Evolutionary conservation across 1,140 invertebrate genomes (phyloP), one percentile per base, ranked within the genome.

Genomic region (Bombus ignitus): DNA sequence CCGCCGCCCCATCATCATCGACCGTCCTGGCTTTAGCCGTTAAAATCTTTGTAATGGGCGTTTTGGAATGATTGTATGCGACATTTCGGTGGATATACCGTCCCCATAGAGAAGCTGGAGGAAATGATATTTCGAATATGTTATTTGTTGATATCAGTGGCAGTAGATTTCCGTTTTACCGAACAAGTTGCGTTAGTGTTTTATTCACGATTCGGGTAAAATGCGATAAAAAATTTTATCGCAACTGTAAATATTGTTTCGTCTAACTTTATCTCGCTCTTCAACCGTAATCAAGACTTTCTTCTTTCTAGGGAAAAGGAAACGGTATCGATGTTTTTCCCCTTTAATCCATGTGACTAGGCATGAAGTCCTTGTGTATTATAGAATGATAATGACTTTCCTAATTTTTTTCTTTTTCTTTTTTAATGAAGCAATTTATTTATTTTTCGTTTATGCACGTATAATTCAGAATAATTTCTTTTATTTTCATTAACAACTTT

Each of bases 1-100:
- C 91, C 92, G 28, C 91, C 92, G 18, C 93, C 94, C 2, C 95
- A 95, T 87, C 94, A 94, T 90, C 94, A 94, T 85, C 92, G 94
- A 93, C 93, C 94, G 65, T 92, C 94, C 71, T 95, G 95, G 95
- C 94, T 95, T 76, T 95, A 95, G 94, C 93, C 90, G 78, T 65
- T 91, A 87, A 81, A 71, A 87, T 85, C 75, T 32, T 65, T 84
- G 59, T 83, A 83, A 74, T 44, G 42, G 70, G 37, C 25, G 75
- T 73, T 71, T 59, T 25, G 42, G 44, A 42, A 77, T 22, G 37
- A 44, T 44, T 71, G 65, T 39, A 71, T 72, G 37, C 25, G 37
- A 80, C 62, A 74, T 76, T 62, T 59, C 74, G 65, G 47, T 71
- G 74, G 37, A 78, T 71, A 44, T 6, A 39, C 47, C 53, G 53